Evolutionary conservation across 1,140 invertebrate species (phyloP), one percentile per base, ranked within the genome.

Genomic region (Mercenaria mercenaria): DNA sequence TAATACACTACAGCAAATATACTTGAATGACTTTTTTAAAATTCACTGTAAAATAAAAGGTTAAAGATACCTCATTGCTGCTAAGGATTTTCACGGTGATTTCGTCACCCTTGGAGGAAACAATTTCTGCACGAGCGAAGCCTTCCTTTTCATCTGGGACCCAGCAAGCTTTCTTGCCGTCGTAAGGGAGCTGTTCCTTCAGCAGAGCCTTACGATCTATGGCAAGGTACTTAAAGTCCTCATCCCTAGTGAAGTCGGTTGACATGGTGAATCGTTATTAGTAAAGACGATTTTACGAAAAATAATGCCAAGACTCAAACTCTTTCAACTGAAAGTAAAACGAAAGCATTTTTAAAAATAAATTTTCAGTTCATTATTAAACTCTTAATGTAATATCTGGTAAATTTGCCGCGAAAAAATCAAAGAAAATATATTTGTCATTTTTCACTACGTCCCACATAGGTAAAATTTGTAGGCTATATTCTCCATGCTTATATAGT

Each of bases 101-200:
- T 95, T 99, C 97, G 93, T 99, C 99, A 94, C 99, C 99, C 97
- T 99, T 99, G 96, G 99, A 99, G 94, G 98, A 98, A 97, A 98
- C 98, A 96, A 99, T 99, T 96, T 99, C 99, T 96, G 98, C 99
- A 96, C 98, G 97, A 94, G 99, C 94, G 97, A 98, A 99, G 94
- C 99, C 99, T 94, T 99, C 99, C 96, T 99, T 99, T 94, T 99
- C 98, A 96, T 99, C 98, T 89, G 99, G 98, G 86, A 99, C 98
- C 99, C 99, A 99, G 97, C 99, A 99, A 94, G 98, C 98, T 97
- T 99, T 99, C 97, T 99, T 99, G 96, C 98, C 99, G 97, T 99
- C 99, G 97, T 99, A 96, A 10, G 94, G 91, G 32, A 88, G 59
- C 41, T 93, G 93, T 77, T 96, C 94, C 69, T 93, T 94, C 93